Percentiles rank a stretch among this genome's conserved stretches.
phyloP scores from a whole-genome alignment of 37 sponge, comb jelly and placozoan species.

The Spongilla lacustris region DNA sequence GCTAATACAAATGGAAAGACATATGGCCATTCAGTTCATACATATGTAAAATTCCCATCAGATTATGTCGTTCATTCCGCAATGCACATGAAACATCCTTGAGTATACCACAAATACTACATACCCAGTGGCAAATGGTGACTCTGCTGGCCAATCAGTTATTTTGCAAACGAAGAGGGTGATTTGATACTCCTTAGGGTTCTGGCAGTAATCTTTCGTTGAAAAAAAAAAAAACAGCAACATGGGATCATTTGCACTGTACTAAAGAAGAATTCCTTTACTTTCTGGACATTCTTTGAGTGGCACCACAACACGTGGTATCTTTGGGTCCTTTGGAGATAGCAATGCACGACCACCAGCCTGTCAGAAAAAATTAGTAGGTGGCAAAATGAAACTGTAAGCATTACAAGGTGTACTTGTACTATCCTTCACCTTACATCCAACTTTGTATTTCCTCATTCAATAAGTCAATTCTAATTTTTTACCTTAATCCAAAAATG shows the following conservation, averaged over 20 bases:
- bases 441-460: no score
- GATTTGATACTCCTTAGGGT: constrained; percentile 55
- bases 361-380: not conserved
- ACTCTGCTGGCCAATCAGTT: constrained; percentile 39
- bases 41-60: no score
- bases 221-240: not conserved
- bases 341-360: constrained; percentile 51
- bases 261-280: not conserved
- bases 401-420: no score
- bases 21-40: not conserved
- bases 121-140: constrained; percentile 81
- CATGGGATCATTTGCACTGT: not conserved
- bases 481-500: no score
- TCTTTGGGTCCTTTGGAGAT: constrained; percentile 75
- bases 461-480: no score
- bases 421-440: no score
- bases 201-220: constrained; percentile 42
- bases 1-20: constrained; percentile 22
- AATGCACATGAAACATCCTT: no score
- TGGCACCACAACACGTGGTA: constrained; percentile 86
- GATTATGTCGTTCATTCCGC: no score
- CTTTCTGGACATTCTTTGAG: constrained; percentile 81
- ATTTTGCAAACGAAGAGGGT: constrained; percentile 72
- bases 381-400: no score
- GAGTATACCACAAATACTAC: no score